Conservation (phyloP, 2,888 invertebrate species). For the Cremastobaeus sp. region DNA sequence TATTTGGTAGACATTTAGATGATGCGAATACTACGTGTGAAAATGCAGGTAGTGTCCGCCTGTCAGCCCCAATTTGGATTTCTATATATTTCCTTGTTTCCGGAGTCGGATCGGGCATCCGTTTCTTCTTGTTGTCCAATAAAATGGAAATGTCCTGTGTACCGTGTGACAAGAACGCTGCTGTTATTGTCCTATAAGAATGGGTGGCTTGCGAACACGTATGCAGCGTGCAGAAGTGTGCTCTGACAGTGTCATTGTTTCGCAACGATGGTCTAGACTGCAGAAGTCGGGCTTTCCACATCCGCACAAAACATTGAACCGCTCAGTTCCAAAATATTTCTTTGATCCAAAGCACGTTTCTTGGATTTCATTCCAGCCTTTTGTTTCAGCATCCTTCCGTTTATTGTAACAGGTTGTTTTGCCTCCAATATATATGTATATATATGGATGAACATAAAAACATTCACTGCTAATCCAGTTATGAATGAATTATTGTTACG, state of each 20-base stretch:
- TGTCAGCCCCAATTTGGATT: conserved; percentile 75
- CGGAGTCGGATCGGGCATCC: conserved; percentile 57
- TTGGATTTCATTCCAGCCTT: conserved; percentile 14
- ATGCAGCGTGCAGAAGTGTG: conserved; percentile 37
- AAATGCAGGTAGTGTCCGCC: conserved; percentile 65
- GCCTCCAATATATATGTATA: conserved; percentile 14
- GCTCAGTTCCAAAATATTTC: conserved; percentile 29
- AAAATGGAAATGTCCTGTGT: conserved; percentile 76
- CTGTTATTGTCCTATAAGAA: conserved; percentile 66
- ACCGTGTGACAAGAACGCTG: conserved; percentile 67
- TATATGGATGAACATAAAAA: too few relatives aligned
- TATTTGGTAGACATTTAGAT: conserved; percentile 66
- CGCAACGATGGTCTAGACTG: conserved; percentile 15
- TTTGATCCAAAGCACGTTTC: conserved; percentile 43
- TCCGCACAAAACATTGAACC: conserved; percentile 11
- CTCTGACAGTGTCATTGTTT: conserved; percentile 50
- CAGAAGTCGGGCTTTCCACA: conserved; percentile 22
- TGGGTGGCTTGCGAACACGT: conserved; percentile 60
- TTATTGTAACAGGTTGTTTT: conserved; percentile 35
- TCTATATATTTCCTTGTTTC: conserved; percentile 67
- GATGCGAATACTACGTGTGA: conserved; percentile 58
- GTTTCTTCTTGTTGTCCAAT: conserved; percentile 71
- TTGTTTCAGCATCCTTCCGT: conserved; percentile 4
- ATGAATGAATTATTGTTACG: too few relatives aligned
- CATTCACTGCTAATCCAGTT: too few relatives aligned